Conservation (phyloP, 2,113 vertebrate species). For the Alligator sinensis region DNA sequence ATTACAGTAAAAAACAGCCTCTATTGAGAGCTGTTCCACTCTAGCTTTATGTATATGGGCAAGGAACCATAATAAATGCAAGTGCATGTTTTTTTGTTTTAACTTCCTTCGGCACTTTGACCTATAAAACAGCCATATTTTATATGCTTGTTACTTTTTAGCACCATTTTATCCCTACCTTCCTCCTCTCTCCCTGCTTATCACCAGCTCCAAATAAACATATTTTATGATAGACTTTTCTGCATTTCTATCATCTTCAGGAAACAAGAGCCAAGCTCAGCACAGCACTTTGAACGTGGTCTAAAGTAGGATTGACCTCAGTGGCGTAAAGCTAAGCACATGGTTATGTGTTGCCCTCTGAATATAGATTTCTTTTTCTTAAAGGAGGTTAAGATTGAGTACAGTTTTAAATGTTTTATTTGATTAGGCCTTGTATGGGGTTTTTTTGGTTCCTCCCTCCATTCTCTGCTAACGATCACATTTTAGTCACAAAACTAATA, state of each 20-base stretch:
- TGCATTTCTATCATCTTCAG: neutral
- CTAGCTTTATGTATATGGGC: neutral
- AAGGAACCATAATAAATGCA: neutral
- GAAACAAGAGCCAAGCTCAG: no score
- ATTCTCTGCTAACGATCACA: neutral
- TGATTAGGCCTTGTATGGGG: neutral
- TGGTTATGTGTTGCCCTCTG: neutral
- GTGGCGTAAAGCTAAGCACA: neutral
- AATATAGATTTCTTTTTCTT: neutral
- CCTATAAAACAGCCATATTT: neutral
- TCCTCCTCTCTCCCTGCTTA: neutral
- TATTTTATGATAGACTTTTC: neutral
- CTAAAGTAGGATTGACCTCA: neutral
- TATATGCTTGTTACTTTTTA: neutral
- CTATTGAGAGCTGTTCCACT: neutral
- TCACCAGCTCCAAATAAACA: neutral
- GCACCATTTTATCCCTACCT: neutral
- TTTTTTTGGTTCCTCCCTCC: neutral
- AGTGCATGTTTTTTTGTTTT: neutral
- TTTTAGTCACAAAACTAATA: neutral
- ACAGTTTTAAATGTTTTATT: neutral
- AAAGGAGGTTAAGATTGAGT: neutral
- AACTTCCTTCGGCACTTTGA: neutral
- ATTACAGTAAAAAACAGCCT: no score
- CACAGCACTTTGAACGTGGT: neutral